These are phyloP conservation scores for Pachypanchax playfairii DNA, from an alignment of 2,113 vertebrate species.

Conservation along the genomic window DNA sequence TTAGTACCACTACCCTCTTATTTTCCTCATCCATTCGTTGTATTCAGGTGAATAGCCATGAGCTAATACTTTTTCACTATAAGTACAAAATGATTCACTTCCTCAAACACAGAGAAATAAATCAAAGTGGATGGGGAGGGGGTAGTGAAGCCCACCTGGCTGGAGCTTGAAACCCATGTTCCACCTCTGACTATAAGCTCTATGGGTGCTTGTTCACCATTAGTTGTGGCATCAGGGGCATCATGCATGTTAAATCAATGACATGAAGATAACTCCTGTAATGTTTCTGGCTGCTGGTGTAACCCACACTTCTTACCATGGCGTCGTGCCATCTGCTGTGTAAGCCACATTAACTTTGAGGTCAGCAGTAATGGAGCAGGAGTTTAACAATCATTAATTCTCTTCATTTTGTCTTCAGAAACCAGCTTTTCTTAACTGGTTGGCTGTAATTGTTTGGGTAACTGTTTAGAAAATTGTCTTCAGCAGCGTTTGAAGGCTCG, in stretches of 20 bases:
- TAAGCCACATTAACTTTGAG: conserved; percentile 61
- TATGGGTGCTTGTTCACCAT: conserved; percentile 53
- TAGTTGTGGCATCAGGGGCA: conserved; percentile 43
- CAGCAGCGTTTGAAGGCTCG: neutral
- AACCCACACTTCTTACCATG: conserved; percentile 58
- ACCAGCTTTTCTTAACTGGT: conserved; percentile 28
- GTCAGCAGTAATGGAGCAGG: conserved; percentile 55
- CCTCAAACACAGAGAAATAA: conserved; percentile 10
- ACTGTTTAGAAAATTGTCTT: conserved; percentile 1
- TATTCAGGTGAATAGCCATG: neutral
- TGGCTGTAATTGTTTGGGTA: conserved; percentile 13
- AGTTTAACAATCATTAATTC: conserved; percentile 56
- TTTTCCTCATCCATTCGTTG: too few species aligned
- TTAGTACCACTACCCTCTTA: too few species aligned
- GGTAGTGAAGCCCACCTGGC: conserved; percentile 30
- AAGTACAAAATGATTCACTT: neutral
- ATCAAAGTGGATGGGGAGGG: conserved; percentile 5
- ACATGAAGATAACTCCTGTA: conserved; percentile 47
- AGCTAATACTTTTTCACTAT: neutral
- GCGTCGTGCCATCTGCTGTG: conserved; percentile 59
- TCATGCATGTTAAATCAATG: conserved; percentile 43
- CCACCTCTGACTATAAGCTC: conserved; percentile 43
- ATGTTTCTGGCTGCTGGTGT: conserved; percentile 40
- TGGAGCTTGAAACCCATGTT: conserved; percentile 19
- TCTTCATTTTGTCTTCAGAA: conserved; percentile 35